phyloP scores from a whole-genome alignment of 2,113 vertebrate species.

The Rhabdomys dilectus region DNA sequence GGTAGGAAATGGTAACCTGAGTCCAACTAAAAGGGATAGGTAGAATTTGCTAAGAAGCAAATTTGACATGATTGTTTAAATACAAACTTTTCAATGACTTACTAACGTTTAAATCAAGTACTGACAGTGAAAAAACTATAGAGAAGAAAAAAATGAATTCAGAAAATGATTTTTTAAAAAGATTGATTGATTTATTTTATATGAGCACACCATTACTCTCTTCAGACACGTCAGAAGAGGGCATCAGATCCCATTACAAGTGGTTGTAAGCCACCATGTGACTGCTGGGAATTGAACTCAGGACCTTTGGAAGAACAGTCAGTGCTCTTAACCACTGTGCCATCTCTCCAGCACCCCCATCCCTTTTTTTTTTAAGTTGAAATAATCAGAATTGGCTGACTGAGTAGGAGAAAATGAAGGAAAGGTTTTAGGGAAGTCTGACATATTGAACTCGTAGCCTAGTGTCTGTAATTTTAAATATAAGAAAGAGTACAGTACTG shows the following conservation, averaged over 20 bases:
- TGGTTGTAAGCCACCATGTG: no score
- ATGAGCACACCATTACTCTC: no score
- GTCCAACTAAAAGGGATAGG: background rate
- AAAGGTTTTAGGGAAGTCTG: background rate
- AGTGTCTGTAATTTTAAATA: background rate
- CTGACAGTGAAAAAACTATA: background rate
- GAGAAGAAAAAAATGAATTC: background rate
- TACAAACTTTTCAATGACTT: background rate
- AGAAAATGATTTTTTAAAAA: background rate
- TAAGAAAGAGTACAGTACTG: background rate
- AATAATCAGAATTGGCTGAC: background rate
- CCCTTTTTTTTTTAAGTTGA: background rate
- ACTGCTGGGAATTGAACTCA: no score
- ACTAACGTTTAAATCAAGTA: background rate
- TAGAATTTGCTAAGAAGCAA: background rate
- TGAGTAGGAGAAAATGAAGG: background rate
- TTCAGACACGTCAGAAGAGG: no score
- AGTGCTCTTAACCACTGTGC: no score
- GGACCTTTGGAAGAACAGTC: no score
- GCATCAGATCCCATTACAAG: no score
- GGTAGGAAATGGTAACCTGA: no score
- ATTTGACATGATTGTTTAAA: background rate
- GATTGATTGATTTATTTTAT: no score
- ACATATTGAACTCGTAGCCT: background rate
- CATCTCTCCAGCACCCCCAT: no score